These are phyloP conservation scores for Phylloscopus collybita DNA, from an alignment of 2,797 vertebrate genomes.

Conservation along the genomic window DNA sequence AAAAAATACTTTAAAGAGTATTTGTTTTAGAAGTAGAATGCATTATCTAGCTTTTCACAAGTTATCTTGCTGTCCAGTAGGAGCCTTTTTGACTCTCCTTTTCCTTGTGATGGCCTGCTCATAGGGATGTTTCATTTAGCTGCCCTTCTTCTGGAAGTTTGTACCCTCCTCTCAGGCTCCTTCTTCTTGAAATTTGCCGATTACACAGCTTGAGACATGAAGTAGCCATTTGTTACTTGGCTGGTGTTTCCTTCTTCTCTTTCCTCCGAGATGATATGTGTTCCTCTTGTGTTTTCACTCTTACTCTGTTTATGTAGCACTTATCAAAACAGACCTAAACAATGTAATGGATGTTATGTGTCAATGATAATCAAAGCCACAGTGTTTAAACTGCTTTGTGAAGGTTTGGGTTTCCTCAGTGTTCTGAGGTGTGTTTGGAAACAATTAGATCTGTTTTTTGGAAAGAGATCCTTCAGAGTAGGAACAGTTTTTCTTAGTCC, in stretches of 20 bases:
- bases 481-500: not conserved
- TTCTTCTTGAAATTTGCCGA: not conserved
- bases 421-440: constrained; percentile 35
- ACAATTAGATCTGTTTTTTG: not conserved
- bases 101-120: not conserved
- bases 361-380: constrained; percentile 21
- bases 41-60: not conserved
- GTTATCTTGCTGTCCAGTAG: not conserved
- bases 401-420: constrained; percentile 17
- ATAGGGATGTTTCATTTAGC: not conserved
- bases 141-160: not conserved
- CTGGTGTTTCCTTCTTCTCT: not conserved
- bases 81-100: not conserved
- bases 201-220: not conserved
- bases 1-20: not conserved
- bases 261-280: not conserved
- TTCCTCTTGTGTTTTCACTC: constrained; percentile 17
- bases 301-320: constrained; percentile 21
- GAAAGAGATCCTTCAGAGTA: not conserved
- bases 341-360: not conserved
- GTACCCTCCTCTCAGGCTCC: not conserved
- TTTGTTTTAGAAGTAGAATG: not conserved
- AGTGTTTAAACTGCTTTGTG: not conserved
- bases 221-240: constrained; percentile 31
- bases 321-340: constrained; percentile 14